phyloP scores from a whole-genome alignment of 2,113 vertebrate genomes.

The Cnemophilus loriae region DNA sequence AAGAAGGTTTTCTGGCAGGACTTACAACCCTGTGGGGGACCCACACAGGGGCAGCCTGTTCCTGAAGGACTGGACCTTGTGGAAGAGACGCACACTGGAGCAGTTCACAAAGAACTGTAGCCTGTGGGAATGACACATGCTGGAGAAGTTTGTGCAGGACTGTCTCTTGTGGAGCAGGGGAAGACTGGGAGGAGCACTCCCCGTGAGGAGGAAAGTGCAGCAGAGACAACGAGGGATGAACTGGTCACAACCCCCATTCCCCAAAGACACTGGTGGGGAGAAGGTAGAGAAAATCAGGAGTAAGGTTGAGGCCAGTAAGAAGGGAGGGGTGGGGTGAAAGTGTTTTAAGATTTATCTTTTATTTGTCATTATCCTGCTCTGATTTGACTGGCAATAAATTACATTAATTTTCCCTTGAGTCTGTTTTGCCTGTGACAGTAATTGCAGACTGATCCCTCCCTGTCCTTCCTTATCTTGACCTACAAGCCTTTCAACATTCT shows the following conservation, averaged over 20 bases:
- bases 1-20: not conserved
- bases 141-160: not conserved
- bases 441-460: not conserved
- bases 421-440: not conserved
- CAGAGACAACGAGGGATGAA: not conserved
- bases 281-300: not conserved
- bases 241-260: not conserved
- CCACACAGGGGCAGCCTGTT: not conserved
- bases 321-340: not conserved
- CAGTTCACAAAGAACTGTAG: not conserved
- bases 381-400: not conserved
- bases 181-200: not conserved
- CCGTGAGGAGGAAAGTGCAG: not conserved
- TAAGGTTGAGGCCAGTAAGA: not conserved
- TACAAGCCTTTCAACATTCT: not conserved
- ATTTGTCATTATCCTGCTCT: not conserved
- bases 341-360: not conserved
- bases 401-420: not conserved
- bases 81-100: not conserved
- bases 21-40: not conserved
- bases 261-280: not conserved
- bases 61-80: not conserved
- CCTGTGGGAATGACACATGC: not conserved
- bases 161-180: not conserved
- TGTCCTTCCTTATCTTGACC: not conserved